Conservation (phyloP, 2,113 vertebrate genomes). For the Coreoperca whiteheadi region DNA sequence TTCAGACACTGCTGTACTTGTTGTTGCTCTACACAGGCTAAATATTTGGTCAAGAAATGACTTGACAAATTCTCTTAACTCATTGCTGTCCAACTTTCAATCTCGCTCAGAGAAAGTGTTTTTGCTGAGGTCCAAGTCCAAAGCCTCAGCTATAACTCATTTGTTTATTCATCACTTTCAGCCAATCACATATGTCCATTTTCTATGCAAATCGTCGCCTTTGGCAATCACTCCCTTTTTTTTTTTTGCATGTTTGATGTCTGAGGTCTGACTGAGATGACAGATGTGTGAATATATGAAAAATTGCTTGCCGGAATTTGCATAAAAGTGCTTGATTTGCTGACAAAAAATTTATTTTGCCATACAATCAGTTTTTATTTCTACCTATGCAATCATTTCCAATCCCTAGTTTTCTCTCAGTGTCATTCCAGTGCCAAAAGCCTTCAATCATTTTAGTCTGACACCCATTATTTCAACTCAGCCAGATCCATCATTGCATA, state of each 20-base stretch:
- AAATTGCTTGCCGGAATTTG: conserved; percentile 72
- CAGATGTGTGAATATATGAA: conserved; percentile 74
- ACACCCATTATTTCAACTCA: conserved; percentile 59
- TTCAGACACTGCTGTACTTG: background rate
- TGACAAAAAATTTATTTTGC: conserved; percentile 64
- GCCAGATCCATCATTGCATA: conserved; percentile 53
- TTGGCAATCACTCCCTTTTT: conserved; percentile 34
- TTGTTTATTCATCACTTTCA: conserved; percentile 62
- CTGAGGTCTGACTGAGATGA: conserved; percentile 68
- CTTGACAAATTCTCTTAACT: conserved; percentile 20
- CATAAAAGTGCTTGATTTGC: conserved; percentile 74
- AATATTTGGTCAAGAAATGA: conserved; percentile 4
- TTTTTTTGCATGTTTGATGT: conserved; percentile 62
- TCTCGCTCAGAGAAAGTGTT: background rate
- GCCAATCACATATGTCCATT: conserved; percentile 59
- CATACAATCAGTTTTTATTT: conserved; percentile 72
- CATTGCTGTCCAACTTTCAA: conserved; percentile 32
- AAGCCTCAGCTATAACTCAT: conserved; percentile 44
- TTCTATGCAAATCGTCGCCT: conserved; percentile 63
- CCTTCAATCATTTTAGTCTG: conserved; percentile 62
- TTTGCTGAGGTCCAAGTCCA: conserved; percentile 15
- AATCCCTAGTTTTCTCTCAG: conserved; percentile 50
- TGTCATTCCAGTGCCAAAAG: conserved; percentile 34
- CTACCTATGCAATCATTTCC: conserved; percentile 69
- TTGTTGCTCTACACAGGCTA: background rate